These are phyloP conservation scores for Etheostoma spectabile DNA, from an alignment of 2,113 vertebrate species.

Conservation along the genomic window DNA sequence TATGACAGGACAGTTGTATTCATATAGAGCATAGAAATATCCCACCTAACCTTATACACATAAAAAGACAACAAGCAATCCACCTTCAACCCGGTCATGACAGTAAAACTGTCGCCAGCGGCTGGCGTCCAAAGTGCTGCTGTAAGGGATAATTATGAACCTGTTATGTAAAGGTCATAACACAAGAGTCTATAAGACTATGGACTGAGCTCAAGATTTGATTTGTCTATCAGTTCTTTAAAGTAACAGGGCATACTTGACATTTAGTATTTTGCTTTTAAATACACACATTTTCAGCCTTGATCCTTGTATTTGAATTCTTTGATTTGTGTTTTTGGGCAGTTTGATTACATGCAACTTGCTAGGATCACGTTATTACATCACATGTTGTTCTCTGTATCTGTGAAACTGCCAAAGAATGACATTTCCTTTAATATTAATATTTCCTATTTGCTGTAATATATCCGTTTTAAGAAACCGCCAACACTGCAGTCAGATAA, in stretches of 20 bases:
- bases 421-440: no score
- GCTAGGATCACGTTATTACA: not conserved
- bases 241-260: not conserved
- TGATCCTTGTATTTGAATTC: not conserved
- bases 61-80: no score
- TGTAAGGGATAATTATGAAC: slow-evolving; percentile 28
- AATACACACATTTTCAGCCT: not conserved
- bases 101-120: slow-evolving; percentile 19
- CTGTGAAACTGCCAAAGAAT: not conserved
- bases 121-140: slow-evolving; percentile 29
- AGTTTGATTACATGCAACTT: not conserved
- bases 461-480: not conserved
- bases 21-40: not conserved
- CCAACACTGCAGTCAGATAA: not conserved
- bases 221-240: not conserved
- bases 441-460: not conserved
- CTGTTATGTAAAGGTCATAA: slow-evolving; percentile 15
- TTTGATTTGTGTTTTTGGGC: not conserved
- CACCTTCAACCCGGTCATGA: not conserved
- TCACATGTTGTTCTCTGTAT: not conserved
- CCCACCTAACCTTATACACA: not conserved
- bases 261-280: not conserved
- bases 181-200: not conserved
- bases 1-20: not conserved
- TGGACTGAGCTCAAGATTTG: not conserved